Evolutionary conservation across 2,888 invertebrate species (phyloP).

Genomic region (Apamea anceps): DNA sequence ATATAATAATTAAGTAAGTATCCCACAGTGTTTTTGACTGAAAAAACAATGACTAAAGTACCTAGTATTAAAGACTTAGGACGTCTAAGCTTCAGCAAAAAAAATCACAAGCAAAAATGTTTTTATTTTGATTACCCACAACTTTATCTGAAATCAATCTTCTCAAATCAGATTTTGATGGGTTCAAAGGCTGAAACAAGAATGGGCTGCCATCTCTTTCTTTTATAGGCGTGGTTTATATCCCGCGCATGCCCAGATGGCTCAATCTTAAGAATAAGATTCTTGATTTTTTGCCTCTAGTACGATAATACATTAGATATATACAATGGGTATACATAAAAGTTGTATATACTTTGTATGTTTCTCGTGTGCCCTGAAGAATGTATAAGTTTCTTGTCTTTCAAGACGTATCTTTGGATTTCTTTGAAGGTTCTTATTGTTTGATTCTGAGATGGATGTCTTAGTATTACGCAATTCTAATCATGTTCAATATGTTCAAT

Average conservation of each 20-base stretch:
- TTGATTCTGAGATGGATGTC: background rate
- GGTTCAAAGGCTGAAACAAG: conserved; percentile 71
- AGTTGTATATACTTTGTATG: conserved; percentile 67
- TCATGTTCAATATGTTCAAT: background rate
- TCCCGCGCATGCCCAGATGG: conserved; percentile 82
- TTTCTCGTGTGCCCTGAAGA: conserved; percentile 32
- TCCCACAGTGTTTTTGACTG: rapidly evolving
- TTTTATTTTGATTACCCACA: conserved; percentile 78
- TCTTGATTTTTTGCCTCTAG: conserved; percentile 79
- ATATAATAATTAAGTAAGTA: no score
- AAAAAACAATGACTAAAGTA: background rate
- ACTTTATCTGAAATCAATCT: conserved; percentile 85
- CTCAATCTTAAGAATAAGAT: conserved; percentile 87
- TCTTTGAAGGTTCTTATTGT: conserved; percentile 16
- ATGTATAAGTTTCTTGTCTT: conserved; percentile 36
- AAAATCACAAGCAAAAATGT: conserved; percentile 54
- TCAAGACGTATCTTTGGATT: conserved; percentile 26
- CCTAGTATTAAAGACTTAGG: background rate
- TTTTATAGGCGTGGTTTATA: conserved; percentile 81
- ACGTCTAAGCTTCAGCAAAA: background rate
- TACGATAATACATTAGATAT: conserved; percentile 79
- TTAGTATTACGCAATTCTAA: background rate
- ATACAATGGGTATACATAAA: conserved; percentile 73
- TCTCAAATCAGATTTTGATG: conserved; percentile 76
- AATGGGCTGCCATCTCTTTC: conserved; percentile 82